A percentile compares a stretch with the other conserved stretches of the same genome.
Conservation (phyloP, 1,140 invertebrate genomes). For the Battus philenor region DNA sequence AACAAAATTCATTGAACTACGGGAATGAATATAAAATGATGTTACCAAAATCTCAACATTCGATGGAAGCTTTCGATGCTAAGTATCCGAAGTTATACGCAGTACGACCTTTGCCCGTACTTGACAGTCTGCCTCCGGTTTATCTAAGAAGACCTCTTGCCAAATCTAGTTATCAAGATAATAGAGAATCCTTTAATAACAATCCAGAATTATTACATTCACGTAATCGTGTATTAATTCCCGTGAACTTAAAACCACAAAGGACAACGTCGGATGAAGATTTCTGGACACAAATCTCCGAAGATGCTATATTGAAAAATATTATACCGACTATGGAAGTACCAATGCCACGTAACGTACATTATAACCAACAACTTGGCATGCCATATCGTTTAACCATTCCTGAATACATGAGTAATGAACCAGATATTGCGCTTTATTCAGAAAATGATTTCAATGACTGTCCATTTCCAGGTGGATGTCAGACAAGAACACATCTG, state of each 20-base stretch:
- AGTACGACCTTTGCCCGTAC: background rate
- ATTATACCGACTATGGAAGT: slow-evolving; percentile 51
- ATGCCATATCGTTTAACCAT: background rate
- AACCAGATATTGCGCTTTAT: slow-evolving; percentile 17
- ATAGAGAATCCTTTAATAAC: background rate
- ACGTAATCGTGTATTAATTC: background rate
- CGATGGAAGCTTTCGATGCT: background rate
- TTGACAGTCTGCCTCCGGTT: slow-evolving; percentile 18
- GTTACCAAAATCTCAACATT: background rate
- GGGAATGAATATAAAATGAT: background rate
- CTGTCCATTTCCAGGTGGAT: slow-evolving; percentile 33
- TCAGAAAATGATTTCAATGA: slow-evolving; percentile 9
- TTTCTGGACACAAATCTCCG: slow-evolving; percentile 33
- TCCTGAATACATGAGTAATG: background rate
- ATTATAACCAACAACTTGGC: slow-evolving; percentile 3
- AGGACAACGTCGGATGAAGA: slow-evolving; percentile 30
- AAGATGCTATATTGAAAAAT: slow-evolving; percentile 49
- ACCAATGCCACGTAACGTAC: slow-evolving; percentile 24
- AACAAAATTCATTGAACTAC: background rate
- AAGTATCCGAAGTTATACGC: background rate
- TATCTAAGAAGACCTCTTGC: slow-evolving; percentile 5
- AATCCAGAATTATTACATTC: background rate
- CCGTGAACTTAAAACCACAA: slow-evolving; percentile 11
- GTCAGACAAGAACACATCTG: slow-evolving; percentile 32
- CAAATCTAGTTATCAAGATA: background rate